Conservation (phyloP, 2,797 vertebrate genomes). For the Telmatherina bonti region DNA sequence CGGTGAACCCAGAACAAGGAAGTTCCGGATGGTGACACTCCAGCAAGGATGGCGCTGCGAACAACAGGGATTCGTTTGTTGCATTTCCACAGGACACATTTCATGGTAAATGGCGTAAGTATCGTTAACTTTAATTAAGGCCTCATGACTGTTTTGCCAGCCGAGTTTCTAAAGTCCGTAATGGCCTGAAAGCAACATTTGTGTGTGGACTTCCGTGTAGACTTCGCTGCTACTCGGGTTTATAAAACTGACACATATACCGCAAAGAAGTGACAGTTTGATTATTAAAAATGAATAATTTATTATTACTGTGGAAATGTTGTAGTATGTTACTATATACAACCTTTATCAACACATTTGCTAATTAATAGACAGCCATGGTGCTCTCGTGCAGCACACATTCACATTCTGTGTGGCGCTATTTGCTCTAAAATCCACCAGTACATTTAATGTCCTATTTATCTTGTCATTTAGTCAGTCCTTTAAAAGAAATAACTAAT, state of each 20-base stretch:
- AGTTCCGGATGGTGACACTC: constrained; percentile 8
- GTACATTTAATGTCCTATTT: too few relatives aligned
- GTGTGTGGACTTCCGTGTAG: neutral
- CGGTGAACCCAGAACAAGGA: too few relatives aligned
- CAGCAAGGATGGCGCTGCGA: constrained; percentile 48
- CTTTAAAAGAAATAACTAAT: neutral
- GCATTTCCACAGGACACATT: constrained; percentile 14
- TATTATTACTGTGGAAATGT: neutral
- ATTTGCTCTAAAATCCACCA: fast-evolving
- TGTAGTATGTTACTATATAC: neutral
- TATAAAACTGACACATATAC: neutral
- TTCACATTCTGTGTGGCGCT: constrained; percentile 48
- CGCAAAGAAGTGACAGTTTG: neutral
- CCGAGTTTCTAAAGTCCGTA: neutral
- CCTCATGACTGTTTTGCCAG: fast-evolving
- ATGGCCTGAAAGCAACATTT: neutral
- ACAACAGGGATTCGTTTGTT: constrained; percentile 11
- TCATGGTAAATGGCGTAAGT: constrained; percentile 36
- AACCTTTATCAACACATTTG: neutral
- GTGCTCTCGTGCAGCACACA: neutral
- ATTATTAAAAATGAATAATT: neutral
- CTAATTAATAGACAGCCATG: too few relatives aligned
- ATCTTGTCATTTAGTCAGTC: neutral
- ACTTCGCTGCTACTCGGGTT: neutral
- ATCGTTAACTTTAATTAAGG: fast-evolving